Evolutionary conservation across 2,888 invertebrate species (phyloP).

Genomic region (Anaspis maculata): DNA sequence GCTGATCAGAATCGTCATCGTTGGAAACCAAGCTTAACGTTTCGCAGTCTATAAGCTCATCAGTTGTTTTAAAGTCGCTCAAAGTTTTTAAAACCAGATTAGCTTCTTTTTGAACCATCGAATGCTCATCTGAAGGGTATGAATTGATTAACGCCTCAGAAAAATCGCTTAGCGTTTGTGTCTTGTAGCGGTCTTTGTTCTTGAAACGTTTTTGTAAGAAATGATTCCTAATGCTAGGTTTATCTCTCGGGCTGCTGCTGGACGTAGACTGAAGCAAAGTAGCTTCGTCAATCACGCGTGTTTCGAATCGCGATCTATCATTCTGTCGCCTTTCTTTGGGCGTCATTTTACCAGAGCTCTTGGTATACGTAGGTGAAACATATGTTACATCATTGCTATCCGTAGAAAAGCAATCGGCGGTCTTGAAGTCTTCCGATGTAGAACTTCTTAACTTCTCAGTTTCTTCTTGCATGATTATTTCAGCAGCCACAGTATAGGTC

Average conservation of each 20-base stretch:
- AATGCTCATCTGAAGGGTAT: conserved; percentile 39
- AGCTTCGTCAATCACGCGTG: conserved; percentile 47
- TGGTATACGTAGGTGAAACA: conserved; percentile 15
- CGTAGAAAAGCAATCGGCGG: conserved; percentile 18
- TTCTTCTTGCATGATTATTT: conserved; percentile 45
- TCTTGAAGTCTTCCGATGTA: conserved; percentile 24
- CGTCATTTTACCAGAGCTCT: conserved; percentile 38
- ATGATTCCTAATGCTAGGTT: conserved; percentile 32
- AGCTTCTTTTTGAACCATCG: conserved; percentile 48
- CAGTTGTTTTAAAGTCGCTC: conserved; percentile 44
- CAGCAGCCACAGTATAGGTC: conserved; percentile 71
- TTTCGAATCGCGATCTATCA: conserved; percentile 62
- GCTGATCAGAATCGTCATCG: conserved; percentile 60
- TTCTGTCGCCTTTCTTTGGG: conserved; percentile 59
- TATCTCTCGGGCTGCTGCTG: conserved; percentile 23
- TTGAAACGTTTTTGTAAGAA: conserved; percentile 51
- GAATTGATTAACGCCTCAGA: conserved; percentile 48
- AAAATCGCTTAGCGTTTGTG: conserved; percentile 57
- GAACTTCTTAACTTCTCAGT: conserved; percentile 23
- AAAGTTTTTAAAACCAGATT: conserved; percentile 49
- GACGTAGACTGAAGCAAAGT: no score
- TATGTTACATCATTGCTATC: conserved; percentile 15
- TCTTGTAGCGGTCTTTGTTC: conserved; percentile 66
- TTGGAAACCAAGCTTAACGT: conserved; percentile 63
- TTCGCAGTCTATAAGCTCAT: conserved; percentile 48